Evolutionary conservation across 2,888 invertebrate genomes (phyloP).

Genomic region (Ommatoiulus sabulosus): DNA sequence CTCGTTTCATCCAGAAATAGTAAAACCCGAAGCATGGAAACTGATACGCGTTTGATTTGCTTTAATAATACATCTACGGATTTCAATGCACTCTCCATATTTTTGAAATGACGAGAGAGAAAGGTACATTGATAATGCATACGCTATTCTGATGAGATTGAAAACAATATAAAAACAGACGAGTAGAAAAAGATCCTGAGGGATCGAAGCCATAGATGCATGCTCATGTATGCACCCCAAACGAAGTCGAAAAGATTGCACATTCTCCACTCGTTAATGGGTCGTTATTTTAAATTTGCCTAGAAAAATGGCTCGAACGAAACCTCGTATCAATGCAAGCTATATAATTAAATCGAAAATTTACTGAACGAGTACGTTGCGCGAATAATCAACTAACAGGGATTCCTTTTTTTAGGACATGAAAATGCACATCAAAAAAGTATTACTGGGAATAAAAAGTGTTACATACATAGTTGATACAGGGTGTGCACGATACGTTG

Average conservation of each 20-base stretch:
- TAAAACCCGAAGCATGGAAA: neutral
- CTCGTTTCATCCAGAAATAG: neutral
- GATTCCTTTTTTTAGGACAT: no score
- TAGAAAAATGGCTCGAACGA: neutral
- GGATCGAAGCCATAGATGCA: neutral
- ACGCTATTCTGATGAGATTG: neutral
- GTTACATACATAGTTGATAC: no score
- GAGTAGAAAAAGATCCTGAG: neutral
- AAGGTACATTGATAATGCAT: neutral
- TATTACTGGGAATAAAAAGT: no score
- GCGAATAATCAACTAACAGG: no score
- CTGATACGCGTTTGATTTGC: neutral
- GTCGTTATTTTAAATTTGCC: neutral
- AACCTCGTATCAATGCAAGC: no score
- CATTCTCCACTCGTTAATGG: neutral
- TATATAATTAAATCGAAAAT: no score
- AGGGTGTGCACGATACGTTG: no score
- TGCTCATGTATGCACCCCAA: no score
- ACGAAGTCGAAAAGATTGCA: neutral
- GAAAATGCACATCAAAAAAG: no score
- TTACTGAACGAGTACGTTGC: no score
- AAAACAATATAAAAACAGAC: neutral
- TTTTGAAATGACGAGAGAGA: neutral
- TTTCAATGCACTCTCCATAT: neutral
- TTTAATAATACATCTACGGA: neutral